These are phyloP conservation scores for Xanthia icteritia DNA, from an alignment of 2,888 invertebrate genomes.

Conservation along the genomic window DNA sequence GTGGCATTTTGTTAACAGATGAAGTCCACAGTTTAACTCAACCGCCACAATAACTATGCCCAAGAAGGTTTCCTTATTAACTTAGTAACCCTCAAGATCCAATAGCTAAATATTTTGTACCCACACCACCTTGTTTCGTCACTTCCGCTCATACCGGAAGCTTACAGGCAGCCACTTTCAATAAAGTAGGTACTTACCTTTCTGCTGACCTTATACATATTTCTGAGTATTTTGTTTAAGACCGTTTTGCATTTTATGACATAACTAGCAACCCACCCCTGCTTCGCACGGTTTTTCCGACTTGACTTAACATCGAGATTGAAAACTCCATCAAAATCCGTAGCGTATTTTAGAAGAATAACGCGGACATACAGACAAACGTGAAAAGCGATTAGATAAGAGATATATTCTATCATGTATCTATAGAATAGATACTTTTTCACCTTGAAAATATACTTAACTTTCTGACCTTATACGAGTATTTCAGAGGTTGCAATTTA, in stretches of 20 bases:
- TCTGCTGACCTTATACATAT: not conserved
- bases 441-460: not conserved
- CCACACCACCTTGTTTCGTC: constrained; percentile 13
- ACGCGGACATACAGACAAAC: not conserved
- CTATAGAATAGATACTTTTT: too few relatives aligned
- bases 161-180: constrained; percentile 16
- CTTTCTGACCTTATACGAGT: not conserved
- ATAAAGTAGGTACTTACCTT: constrained; percentile 3
- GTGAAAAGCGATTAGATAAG: too few relatives aligned
- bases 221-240: not conserved
- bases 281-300: too few relatives aligned
- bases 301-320: too few relatives aligned
- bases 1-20: not conserved
- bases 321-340: not conserved
- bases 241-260: not conserved
- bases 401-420: too few relatives aligned
- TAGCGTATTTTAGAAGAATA: not conserved
- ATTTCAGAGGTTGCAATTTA: not conserved
- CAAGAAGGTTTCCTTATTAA: not conserved
- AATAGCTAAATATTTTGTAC: constrained; percentile 4
- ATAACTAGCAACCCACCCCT: too few relatives aligned
- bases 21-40: not conserved
- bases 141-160: constrained; percentile 22
- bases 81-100: constrained; percentile 13
- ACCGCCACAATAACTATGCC: not conserved